Conservation (phyloP, 2,797 vertebrate species). For the Sebastes diploproa region DNA sequence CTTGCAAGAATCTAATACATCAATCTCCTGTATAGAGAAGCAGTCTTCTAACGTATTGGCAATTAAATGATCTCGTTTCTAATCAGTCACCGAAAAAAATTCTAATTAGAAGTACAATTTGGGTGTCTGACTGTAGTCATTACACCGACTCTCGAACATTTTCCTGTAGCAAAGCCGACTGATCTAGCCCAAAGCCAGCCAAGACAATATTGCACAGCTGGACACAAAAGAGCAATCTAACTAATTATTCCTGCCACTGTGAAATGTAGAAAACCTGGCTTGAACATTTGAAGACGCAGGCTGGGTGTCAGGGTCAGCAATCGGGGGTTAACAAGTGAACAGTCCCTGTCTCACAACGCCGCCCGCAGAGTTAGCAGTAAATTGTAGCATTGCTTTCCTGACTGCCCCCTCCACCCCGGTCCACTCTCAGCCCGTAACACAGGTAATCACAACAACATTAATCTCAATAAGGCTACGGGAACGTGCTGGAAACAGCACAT, state of each 20-base stretch:
- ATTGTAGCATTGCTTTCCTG: neutral
- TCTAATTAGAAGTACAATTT: constrained; percentile 21
- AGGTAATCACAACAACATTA: constrained; percentile 59
- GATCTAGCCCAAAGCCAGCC: constrained; percentile 25
- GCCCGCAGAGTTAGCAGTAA: neutral
- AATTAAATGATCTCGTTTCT: constrained; percentile 32
- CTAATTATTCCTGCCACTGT: constrained; percentile 24
- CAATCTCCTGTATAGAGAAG: neutral
- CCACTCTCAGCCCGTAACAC: neutral
- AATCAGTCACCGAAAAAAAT: constrained; percentile 22
- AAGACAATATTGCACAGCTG: constrained; percentile 33
- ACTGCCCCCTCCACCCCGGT: neutral
- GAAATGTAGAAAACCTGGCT: constrained; percentile 3
- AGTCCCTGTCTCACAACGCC: neutral
- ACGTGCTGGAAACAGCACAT: constrained; percentile 44
- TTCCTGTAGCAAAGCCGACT: constrained; percentile 20
- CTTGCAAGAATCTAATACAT: constrained; percentile 16
- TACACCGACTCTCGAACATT: constrained; percentile 8
- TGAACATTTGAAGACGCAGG: neutral
- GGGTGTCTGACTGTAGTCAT: constrained; percentile 2
- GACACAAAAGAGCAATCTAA: constrained; percentile 30
- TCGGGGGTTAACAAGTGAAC: constrained; percentile 10
- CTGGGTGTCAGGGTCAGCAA: neutral
- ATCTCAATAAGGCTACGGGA: constrained; percentile 62
- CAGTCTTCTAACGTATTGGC: neutral